Conservation (phyloP, 1,140 invertebrate species). For the Heliconius himera region DNA sequence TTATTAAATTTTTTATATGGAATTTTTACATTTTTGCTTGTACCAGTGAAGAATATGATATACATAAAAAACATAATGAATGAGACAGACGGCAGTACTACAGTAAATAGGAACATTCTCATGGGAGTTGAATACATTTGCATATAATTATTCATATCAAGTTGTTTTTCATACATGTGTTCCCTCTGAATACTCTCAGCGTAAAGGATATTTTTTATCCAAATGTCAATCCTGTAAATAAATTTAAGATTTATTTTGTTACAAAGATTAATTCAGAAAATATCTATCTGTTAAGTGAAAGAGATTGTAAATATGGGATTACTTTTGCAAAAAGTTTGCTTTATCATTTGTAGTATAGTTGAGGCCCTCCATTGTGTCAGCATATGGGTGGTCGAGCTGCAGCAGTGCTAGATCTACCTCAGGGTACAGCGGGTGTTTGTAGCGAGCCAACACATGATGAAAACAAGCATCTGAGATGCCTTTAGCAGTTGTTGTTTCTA, state of each 20-base stretch:
- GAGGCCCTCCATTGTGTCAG: not conserved
- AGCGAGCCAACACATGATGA: not conserved
- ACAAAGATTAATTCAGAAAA: not conserved
- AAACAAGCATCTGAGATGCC: not conserved
- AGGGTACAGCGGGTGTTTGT: conserved; percentile 26
- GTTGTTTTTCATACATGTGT: not conserved
- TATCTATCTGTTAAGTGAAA: too few species aligned
- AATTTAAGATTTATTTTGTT: not conserved
- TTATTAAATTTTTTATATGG: conserved; percentile 31
- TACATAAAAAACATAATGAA: conserved; percentile 45
- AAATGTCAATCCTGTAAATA: conserved; percentile 30
- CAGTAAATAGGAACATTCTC: conserved; percentile 40
- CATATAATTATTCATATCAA: conserved; percentile 21
- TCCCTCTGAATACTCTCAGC: not conserved
- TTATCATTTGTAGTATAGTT: conserved; percentile 13
- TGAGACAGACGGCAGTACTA: conserved; percentile 40
- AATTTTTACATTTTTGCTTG: conserved; percentile 25
- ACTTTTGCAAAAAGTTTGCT: conserved; percentile 23
- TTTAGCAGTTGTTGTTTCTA: not conserved
- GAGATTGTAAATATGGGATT: not conserved
- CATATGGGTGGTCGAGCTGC: conserved; percentile 23
- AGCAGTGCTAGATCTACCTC: conserved; percentile 27
- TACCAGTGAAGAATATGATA: conserved; percentile 43
- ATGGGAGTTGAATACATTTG: conserved; percentile 36
- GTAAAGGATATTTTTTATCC: conserved; percentile 21